These are phyloP conservation scores for Drosophila villosipedis DNA, from an alignment of 2,888 invertebrate genomes.

Conservation along the genomic window DNA sequence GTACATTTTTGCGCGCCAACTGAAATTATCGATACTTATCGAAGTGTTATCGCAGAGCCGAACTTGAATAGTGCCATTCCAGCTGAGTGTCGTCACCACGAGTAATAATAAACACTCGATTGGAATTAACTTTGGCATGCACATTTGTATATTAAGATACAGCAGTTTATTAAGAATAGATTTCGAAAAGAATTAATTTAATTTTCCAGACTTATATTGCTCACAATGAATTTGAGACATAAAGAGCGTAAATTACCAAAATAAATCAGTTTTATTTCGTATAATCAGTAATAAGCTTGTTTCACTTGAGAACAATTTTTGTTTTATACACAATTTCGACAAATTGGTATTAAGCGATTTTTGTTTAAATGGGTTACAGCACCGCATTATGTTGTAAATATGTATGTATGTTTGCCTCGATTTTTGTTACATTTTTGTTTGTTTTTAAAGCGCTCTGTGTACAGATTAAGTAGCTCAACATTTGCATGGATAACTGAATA, in stretches of 20 bases:
- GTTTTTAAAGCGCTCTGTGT: slow-evolving; percentile 40
- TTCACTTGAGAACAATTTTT: slow-evolving; percentile 32
- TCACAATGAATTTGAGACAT: slow-evolving; percentile 14
- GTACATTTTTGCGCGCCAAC: neutral
- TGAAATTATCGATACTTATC: slow-evolving; percentile 4
- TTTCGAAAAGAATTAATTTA: slow-evolving; percentile 31
- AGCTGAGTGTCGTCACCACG: neutral
- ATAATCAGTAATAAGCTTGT: slow-evolving; percentile 33
- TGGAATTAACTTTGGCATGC: neutral
- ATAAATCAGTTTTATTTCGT: slow-evolving; percentile 40
- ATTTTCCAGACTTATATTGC: slow-evolving; percentile 27
- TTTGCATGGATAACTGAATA: slow-evolving; percentile 55
- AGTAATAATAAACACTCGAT: neutral
- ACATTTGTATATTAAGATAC: slow-evolving; percentile 5
- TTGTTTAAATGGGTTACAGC: slow-evolving; percentile 50
- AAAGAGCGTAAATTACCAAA: slow-evolving; percentile 28
- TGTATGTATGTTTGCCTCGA: slow-evolving; percentile 27
- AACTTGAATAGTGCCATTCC: slow-evolving; percentile 1
- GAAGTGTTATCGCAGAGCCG: neutral
- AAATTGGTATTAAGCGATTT: slow-evolving; percentile 31
- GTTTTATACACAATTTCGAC: slow-evolving; percentile 17
- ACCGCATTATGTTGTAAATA: slow-evolving; percentile 51
- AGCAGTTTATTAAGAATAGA: neutral
- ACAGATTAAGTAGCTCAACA: slow-evolving; percentile 71
- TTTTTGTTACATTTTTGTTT: slow-evolving; percentile 1